These are phyloP conservation scores for Congeria kusceri DNA, from an alignment of 2,888 invertebrate species.

Conservation along the genomic window DNA sequence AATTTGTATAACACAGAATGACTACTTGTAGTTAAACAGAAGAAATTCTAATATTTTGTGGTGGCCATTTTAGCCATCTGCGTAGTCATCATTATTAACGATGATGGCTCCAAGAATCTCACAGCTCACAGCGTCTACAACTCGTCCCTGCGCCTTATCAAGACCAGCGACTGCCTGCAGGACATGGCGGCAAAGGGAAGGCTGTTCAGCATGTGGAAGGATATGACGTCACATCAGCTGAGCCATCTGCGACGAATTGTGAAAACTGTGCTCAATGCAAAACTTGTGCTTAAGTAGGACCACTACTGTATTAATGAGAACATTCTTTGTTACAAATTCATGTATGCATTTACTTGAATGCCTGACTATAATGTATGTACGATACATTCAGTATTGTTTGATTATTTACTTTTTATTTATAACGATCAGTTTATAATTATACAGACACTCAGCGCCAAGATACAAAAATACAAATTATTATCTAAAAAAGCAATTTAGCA, in stretches of 20 bases:
- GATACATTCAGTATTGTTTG: too few relatives aligned
- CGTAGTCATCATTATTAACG: constrained; percentile 76
- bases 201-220: constrained; percentile 75
- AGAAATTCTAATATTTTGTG: neutral
- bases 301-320: too few relatives aligned
- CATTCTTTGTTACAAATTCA: too few relatives aligned
- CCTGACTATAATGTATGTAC: too few relatives aligned
- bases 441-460: too few relatives aligned
- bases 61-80: constrained; percentile 66
- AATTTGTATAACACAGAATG: too few relatives aligned
- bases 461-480: too few relatives aligned
- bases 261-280: constrained; percentile 41
- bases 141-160: constrained; percentile 72
- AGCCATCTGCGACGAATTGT: constrained; percentile 75
- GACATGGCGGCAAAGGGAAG: constrained; percentile 77
- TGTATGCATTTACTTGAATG: too few relatives aligned
- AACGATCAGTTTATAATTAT: too few relatives aligned
- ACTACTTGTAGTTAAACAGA: too few relatives aligned
- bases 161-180: constrained; percentile 75
- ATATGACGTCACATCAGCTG: constrained; percentile 79
- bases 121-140: constrained; percentile 78
- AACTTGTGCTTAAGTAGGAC: constrained; percentile 6
- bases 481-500: too few relatives aligned
- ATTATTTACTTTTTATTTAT: too few relatives aligned
- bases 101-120: constrained; percentile 77